phyloP scores from a whole-genome alignment of 2,113 vertebrate species.

The Oxyura jamaicensis region DNA sequence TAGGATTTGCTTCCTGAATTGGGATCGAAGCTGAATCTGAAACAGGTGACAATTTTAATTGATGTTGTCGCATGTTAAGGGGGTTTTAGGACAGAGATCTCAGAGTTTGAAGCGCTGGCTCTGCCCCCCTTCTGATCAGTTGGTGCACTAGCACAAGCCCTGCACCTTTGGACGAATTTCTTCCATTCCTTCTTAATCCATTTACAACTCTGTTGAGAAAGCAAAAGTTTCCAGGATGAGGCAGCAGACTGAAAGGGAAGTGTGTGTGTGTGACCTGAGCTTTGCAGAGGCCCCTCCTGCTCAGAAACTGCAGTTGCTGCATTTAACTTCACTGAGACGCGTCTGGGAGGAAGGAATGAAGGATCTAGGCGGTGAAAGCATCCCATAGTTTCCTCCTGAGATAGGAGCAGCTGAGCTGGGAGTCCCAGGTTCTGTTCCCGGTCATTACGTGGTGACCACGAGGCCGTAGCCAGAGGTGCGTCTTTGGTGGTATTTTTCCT shows the following conservation, averaged over 20 bases:
- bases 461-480: background rate
- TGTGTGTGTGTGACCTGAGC: background rate
- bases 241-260: background rate
- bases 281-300: background rate
- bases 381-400: background rate
- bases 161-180: background rate
- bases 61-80: background rate
- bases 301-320: background rate
- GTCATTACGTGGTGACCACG: rapidly evolving
- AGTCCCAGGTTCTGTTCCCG: background rate
- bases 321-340: background rate
- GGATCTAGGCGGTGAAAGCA: background rate
- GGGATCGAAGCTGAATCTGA: slow-evolving; percentile 68
- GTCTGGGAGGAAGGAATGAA: background rate
- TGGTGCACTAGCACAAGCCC: background rate
- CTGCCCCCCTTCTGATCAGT: background rate
- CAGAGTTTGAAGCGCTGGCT: background rate
- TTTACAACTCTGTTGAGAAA: background rate
- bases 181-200: background rate
- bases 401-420: background rate
- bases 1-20: slow-evolving; percentile 69
- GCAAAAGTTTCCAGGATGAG: background rate
- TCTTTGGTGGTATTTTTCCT: background rate
- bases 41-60: slow-evolving; percentile 67
- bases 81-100: background rate